Evolutionary conservation across 2,113 vertebrate species (phyloP).

Genomic region (Suncus etruscus): DNA sequence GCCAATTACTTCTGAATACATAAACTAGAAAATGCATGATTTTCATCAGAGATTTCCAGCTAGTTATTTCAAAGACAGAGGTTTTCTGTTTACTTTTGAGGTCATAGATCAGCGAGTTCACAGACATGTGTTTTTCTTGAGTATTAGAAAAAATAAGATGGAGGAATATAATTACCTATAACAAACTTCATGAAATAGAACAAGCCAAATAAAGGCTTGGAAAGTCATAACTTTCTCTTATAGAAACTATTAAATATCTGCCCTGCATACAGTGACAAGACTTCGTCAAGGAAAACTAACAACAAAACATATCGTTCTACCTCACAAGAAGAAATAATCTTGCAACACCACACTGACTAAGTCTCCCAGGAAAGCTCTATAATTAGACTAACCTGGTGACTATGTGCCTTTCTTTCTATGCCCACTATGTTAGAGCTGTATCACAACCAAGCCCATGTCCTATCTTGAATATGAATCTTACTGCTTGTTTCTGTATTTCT

Average conservation of each 20-base stretch:
- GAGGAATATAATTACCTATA: not conserved
- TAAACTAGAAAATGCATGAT: not conserved
- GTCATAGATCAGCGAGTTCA: constrained; percentile 8
- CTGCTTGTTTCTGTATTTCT: too few species aligned
- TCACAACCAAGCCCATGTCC: too few species aligned
- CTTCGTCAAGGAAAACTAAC: not conserved
- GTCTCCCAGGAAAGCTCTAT: not conserved
- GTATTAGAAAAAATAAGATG: not conserved
- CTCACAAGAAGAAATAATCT: not conserved
- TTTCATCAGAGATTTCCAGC: constrained; percentile 21
- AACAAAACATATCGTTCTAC: not conserved
- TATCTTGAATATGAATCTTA: too few species aligned
- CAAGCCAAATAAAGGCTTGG: not conserved
- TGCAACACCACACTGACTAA: not conserved
- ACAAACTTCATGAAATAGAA: not conserved
- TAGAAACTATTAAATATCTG: not conserved
- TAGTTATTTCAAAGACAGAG: not conserved
- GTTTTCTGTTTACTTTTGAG: not conserved
- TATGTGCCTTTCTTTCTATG: not conserved
- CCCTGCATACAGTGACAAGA: not conserved
- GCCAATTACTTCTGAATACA: not conserved
- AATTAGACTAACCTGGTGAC: not conserved
- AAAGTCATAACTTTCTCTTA: not conserved
- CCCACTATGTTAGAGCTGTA: not conserved
- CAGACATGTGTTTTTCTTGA: not conserved